Conservation (phyloP, 2,113 vertebrate genomes). For the Hepsetus odoe region DNA sequence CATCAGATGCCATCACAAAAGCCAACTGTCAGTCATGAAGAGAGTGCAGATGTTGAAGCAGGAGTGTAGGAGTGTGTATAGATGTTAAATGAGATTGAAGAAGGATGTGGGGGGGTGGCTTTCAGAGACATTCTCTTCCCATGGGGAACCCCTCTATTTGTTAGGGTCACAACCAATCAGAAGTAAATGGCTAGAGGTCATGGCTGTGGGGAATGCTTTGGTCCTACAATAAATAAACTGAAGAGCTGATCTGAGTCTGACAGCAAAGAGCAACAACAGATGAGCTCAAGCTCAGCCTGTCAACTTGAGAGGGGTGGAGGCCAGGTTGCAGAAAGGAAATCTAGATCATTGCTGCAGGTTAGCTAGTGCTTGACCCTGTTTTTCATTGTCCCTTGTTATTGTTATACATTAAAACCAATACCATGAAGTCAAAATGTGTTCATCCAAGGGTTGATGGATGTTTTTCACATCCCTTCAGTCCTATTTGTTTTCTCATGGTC, state of each 20-base stretch:
- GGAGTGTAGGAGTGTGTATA: neutral
- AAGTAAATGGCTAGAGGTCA: conserved; percentile 51
- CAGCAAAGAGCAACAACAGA: conserved; percentile 43
- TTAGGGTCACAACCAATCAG: conserved; percentile 59
- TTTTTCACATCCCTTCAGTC: neutral
- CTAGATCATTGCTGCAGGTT: conserved; percentile 9
- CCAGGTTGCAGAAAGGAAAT: neutral
- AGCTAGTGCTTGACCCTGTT: neutral
- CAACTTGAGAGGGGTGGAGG: neutral
- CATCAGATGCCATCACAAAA: conserved; percentile 44
- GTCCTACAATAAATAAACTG: conserved; percentile 53
- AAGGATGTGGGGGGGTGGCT: neutral
- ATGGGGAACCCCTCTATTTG: conserved; percentile 51
- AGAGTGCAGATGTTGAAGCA: neutral
- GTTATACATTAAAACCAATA: neutral
- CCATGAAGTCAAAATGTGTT: neutral
- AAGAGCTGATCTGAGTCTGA: conserved; percentile 37
- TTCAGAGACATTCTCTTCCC: conserved; percentile 44
- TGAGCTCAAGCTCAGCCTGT: conserved; percentile 22
- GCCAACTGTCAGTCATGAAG: conserved; percentile 46
- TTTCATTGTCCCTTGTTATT: neutral
- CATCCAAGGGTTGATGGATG: neutral
- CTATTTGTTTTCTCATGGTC: no score
- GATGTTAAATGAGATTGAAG: conserved; percentile 8
- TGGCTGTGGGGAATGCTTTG: conserved; percentile 46